Base-by-base conservation (phyloP, 2,888 invertebrate species). In the Nymphalis polychloros region DNA sequence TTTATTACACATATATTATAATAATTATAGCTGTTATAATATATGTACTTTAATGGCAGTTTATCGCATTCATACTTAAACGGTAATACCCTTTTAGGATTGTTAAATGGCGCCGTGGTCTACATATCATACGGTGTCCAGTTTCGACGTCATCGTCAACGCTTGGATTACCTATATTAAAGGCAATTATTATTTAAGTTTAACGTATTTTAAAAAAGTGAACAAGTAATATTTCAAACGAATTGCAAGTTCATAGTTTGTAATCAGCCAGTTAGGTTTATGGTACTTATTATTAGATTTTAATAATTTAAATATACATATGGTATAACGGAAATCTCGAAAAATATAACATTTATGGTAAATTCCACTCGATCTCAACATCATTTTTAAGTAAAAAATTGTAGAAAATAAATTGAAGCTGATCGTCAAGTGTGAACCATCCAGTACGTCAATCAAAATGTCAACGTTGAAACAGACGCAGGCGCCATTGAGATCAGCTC, bases 391-490 rank as follows among this genome's bases (percentile, higher is more conserved):
- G 19, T n/a, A 62, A 69, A 65, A 13, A 23, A 17, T 48, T 35
- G 19, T 35, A 19, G 17, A 52, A 67, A 66, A 48, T 46, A 62
- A 41, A 57, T 20, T 8, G 27, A 19, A 13, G n/a, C 20, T 20
- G 4, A 6, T 23, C 52, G 10, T 31, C 77, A 78, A 75, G 76
- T 77, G 73, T 77, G 57, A 75, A 77, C 78, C 78, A 79, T 77
- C 79, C 78, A 78, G 77, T 78, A 79, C 82, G 88, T 88, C 89
- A 88, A 86, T 89, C 89, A 87, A 84, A 77, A 81, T 84, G 86
- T 84, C 84, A 84, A 75, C 81, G 76, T 77, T 70, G 74, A 79
- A 59, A 60, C 19, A 48, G 50, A 52, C 79, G 73, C 72, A 71
- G 77, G 76, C 61, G 55, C 50, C 59, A 50, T 52, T 66, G 27